These are phyloP conservation scores for Oophaga pumilio DNA, from an alignment of 2,113 vertebrate species.

Conservation along the genomic window DNA sequence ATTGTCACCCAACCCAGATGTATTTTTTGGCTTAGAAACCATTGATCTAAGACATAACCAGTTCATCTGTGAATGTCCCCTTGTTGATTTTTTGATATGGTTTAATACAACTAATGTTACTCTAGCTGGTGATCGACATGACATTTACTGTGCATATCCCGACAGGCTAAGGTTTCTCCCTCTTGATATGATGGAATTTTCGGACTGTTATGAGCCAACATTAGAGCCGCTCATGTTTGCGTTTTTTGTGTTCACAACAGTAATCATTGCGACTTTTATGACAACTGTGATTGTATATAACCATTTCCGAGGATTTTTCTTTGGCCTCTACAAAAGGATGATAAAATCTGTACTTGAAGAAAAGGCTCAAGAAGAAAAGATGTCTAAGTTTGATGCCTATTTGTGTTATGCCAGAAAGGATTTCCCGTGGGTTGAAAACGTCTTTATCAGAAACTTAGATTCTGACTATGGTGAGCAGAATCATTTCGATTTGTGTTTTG, in stretches of 20 bases:
- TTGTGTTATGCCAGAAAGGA: slow-evolving; percentile 84
- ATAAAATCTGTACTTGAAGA: slow-evolving; percentile 62
- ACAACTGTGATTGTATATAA: slow-evolving; percentile 61
- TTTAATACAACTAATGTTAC: slow-evolving; percentile 75
- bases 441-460: slow-evolving; percentile 81
- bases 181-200: slow-evolving; percentile 59
- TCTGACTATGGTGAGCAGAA: slow-evolving; percentile 80
- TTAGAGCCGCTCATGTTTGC: slow-evolving; percentile 67
- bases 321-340: slow-evolving; percentile 75
- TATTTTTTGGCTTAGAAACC: slow-evolving; percentile 69
- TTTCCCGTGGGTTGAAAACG: slow-evolving; percentile 84
- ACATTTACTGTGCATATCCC: slow-evolving; percentile 76
- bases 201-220: slow-evolving; percentile 71
- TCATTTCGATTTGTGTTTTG: slow-evolving; percentile 82
- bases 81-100: slow-evolving; percentile 76
- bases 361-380: background rate
- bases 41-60: slow-evolving; percentile 76
- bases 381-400: slow-evolving; percentile 77
- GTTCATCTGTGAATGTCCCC: slow-evolving; percentile 81
- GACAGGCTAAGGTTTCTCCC: slow-evolving; percentile 57
- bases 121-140: slow-evolving; percentile 60
- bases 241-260: slow-evolving; percentile 68
- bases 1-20: slow-evolving; percentile 74
- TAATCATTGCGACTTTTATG: slow-evolving; percentile 60
- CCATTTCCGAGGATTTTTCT: slow-evolving; percentile 74